Evolutionary conservation across 2,888 invertebrate species (phyloP).

Genomic region (Mesodorylaimus sp.): DNA sequence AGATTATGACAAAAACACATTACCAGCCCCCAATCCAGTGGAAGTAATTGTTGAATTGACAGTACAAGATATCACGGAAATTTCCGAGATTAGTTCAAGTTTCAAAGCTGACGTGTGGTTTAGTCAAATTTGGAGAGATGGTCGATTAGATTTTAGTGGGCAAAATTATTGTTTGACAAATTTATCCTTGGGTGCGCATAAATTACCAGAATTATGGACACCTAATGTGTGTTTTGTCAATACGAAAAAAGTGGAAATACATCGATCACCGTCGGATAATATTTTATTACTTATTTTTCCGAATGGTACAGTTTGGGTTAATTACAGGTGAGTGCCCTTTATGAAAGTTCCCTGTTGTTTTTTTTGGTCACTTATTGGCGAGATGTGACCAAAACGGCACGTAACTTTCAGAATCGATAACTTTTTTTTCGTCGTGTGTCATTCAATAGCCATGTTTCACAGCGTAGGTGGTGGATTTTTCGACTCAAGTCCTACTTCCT

Average conservation of each 20-base stretch:
- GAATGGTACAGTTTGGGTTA: conserved; percentile 26
- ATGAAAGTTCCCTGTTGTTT: too few species aligned
- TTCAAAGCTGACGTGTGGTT: conserved; percentile 25
- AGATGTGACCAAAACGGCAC: too few species aligned
- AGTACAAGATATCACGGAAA: conserved; percentile 9
- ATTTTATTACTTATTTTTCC: conserved; percentile 27
- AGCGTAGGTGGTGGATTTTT: too few species aligned
- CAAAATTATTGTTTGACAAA: conserved; percentile 16
- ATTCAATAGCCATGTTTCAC: too few species aligned
- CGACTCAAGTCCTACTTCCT: too few species aligned
- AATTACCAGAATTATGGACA: conserved; percentile 26
- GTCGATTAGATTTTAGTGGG: conserved; percentile 23
- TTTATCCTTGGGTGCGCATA: conserved; percentile 25
- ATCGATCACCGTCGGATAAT: conserved; percentile 25
- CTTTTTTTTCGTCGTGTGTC: too few species aligned
- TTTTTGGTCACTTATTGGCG: too few species aligned
- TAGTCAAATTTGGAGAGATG: conserved; percentile 26
- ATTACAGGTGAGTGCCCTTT: conserved; percentile 20
- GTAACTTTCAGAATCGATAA: too few species aligned
- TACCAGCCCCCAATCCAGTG: not conserved
- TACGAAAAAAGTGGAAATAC: conserved; percentile 28
- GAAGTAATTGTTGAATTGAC: conserved; percentile 9
- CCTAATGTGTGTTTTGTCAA: conserved; percentile 30
- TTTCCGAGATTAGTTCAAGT: conserved; percentile 9
- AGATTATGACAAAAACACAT: not conserved